Evolutionary conservation across 2,113 vertebrate genomes (phyloP), one percentile per base, ranked within the genome.

Genomic region (Crotalus viridis): DNA sequence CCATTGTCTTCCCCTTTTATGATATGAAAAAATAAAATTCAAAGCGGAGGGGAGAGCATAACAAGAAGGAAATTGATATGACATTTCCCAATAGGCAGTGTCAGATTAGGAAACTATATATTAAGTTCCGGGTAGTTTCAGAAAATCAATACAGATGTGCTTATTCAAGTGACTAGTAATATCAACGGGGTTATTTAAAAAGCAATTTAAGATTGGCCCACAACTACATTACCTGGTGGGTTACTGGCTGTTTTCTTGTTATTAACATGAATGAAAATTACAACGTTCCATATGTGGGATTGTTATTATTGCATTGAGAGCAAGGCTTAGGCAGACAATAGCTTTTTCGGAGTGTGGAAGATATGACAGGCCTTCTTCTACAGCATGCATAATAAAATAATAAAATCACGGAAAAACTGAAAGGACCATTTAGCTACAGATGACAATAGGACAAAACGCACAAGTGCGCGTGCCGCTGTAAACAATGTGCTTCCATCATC

Each of bases 1-100:
- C 94, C 95, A 95, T 97, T 96, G 96, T 97, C 92, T 97, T 97
- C 96, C 94, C 92, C 92, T 97, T 97, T 95, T 96, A 91, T 92
- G 95, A 94, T 96, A 96, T 95, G 94, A 96, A 96, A 96, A 96
- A 96, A 95, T 61, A 91, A 94, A 46, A 85, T 81, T 8, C 33
- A 43, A 56, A 46, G 59, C 5, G 3, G 26, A 52, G 48, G 57
- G 17, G 43, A 48, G 28, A 51, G 19, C 1, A 92, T 94, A 97
- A 95, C 94, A 95, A 96, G 95, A 96, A 95, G 96, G 90, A 96
- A 96, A 94, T 94, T 17, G 54, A 94, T 86, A 95, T 52, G 61
- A 54, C 95, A 97, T 26, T 57, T 85, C 93, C 94, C 1, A 26
- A 95, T 95, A 96, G 94, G 94, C 93, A 95, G 91, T 92, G 96